Conservation (phyloP, 2,888 invertebrate species). For the Agrypnus murinus region DNA sequence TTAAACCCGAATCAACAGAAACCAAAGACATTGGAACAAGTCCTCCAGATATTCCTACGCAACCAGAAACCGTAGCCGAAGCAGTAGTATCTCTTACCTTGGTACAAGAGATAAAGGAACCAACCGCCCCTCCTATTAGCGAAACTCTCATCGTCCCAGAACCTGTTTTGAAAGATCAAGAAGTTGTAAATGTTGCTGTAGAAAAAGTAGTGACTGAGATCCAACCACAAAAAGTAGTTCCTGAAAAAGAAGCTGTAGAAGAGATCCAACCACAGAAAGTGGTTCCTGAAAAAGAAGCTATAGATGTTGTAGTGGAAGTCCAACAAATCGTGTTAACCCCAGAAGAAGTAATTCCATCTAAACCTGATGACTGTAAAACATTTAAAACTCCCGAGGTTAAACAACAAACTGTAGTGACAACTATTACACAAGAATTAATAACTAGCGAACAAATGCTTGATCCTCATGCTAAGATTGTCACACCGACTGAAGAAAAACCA, state of each 20-base stretch:
- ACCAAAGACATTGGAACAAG: neutral
- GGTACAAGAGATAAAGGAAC: neutral
- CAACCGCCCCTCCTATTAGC: neutral
- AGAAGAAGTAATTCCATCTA: neutral
- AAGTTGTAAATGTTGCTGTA: neutral
- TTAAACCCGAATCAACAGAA: neutral
- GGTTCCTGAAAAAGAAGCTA: constrained; percentile 7
- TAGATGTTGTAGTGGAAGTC: neutral
- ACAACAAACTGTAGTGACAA: neutral
- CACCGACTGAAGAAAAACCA: constrained; percentile 30
- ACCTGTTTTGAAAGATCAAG: neutral
- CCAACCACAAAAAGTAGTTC: constrained; percentile 5
- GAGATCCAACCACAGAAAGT: neutral
- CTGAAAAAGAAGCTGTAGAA: neutral
- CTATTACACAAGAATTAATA: constrained; percentile 36
- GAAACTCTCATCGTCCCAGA: neutral
- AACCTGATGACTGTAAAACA: neutral
- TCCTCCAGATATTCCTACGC: neutral
- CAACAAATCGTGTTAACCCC: neutral
- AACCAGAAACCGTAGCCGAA: neutral
- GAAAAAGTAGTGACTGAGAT: neutral
- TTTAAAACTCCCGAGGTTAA: neutral
- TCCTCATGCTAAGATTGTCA: constrained; percentile 41
- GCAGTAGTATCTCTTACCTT: neutral
- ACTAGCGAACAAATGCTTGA: constrained; percentile 55